A percentile compares a stretch with the other conserved stretches of the same genome.
phyloP scores from a whole-genome alignment of 2,113 vertebrate species.

The Seriola rivoliana region DNA sequence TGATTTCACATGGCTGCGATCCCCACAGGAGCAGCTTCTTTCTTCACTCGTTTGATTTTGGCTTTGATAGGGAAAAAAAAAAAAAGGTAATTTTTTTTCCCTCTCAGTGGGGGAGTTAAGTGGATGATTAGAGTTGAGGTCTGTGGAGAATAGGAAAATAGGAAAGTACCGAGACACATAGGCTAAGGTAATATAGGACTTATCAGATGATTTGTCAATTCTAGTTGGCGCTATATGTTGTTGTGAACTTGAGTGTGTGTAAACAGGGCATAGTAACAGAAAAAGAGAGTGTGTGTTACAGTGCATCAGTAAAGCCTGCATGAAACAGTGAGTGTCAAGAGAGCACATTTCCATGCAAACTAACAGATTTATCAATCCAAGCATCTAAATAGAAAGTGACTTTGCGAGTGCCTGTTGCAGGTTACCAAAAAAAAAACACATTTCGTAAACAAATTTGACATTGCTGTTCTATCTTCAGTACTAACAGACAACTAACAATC shows the following conservation, averaged over 20 bases:
- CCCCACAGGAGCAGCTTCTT: slow-evolving; percentile 43
- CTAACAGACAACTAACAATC: slow-evolving; percentile 18
- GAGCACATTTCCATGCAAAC: slow-evolving; percentile 69
- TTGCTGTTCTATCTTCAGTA: slow-evolving; percentile 49
- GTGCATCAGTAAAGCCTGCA: slow-evolving; percentile 41
- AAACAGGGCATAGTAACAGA: slow-evolving; percentile 17
- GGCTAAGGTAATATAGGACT: slow-evolving; percentile 44
- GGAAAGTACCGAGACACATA: slow-evolving; percentile 27
- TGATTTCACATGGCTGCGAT: slow-evolving; percentile 64
- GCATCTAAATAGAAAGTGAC: slow-evolving; percentile 69
- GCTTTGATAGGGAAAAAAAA: slow-evolving; percentile 64
- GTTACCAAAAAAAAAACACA: slow-evolving; percentile 55
- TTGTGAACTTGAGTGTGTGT: slow-evolving; percentile 4
- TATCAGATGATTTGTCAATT: slow-evolving; percentile 49
- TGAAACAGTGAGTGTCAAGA: slow-evolving; percentile 53
- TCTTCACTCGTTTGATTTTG: slow-evolving; percentile 65
- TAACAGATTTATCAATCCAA: slow-evolving; percentile 62
- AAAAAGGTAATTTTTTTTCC: slow-evolving; percentile 25
- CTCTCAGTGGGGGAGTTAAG: slow-evolving; percentile 59
- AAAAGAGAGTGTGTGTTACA: slow-evolving; percentile 2
- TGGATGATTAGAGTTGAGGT: slow-evolving; percentile 68
- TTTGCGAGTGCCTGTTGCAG: slow-evolving; percentile 48
- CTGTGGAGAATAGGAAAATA: slow-evolving; percentile 48
- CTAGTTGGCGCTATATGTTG: slow-evolving; percentile 12
- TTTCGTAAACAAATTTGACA: slow-evolving; percentile 69